Base-by-base conservation (phyloP, 2,797 vertebrate genomes). In the Channa striata region DNA sequence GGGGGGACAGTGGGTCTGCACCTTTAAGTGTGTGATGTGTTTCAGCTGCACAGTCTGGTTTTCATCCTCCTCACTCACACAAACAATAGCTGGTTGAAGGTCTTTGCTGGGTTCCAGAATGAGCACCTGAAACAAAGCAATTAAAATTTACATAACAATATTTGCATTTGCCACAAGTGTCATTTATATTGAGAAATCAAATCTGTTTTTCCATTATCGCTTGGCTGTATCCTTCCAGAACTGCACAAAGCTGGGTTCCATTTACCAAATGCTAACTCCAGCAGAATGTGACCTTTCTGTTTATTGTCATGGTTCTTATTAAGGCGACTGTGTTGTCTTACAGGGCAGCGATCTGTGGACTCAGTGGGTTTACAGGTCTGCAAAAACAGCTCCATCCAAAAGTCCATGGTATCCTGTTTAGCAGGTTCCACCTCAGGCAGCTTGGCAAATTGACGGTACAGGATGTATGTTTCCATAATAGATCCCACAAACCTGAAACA, bases 381-480 rank as follows among this genome's bases (percentile, higher is more conserved):
- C 13, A 96, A 68, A 69, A 96, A 85, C 74, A 98, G 91, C 66
- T 95, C 93, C 92, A 97, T 95, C 96, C 96, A 98, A 73, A 98
- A 97, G 78, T 96, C 92, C 47, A 95, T 86, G 0, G 84, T 81
- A 6, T 95, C 93, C 56, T 93, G 94, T 74, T 93, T 93, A 1
- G 93, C 85, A 8, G 90, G 87, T 3, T 56, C 85, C 14, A 84
- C 86, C 53, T 93, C 92, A 0, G 89, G 87, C 0, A 44, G 79
- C 59, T 92, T 95, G 83, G 91, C 78, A 84, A 97, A 97, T 62
- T 95, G 95, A 44, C 92, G 94, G 80, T 97, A 98, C 34, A 98
- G 81, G 60, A 96, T 92, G 79, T 94, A 97, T 0, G 96, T 97
- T 81, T 98, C 97, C 95, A 97, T 96, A 51, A 97, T 93, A 0